phyloP scores from a whole-genome alignment of 1,140 invertebrate genomes.

The Drosophila parvula region DNA sequence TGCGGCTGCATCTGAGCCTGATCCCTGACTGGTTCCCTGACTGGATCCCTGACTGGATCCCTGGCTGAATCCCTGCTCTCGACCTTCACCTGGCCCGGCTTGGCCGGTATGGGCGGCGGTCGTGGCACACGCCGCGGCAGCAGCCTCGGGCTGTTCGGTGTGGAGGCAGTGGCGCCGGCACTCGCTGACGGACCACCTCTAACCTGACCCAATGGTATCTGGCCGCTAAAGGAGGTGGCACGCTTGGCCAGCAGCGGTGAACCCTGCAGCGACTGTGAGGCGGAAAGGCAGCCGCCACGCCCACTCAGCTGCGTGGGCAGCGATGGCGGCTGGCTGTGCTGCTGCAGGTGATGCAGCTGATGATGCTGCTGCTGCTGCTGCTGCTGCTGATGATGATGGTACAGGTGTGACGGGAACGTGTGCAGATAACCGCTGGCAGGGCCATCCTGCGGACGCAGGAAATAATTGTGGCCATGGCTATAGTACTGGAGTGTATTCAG shows the following conservation, averaged over 20 bases:
- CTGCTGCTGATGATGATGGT: conserved; percentile 58
- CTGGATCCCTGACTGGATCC: not conserved
- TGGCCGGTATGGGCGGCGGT: conserved; percentile 85
- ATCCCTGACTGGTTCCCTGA: not conserved
- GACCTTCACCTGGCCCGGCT: conserved; percentile 54
- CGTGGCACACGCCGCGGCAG: conserved; percentile 86
- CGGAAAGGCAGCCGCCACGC: conserved; percentile 30
- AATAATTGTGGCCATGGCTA: conserved; percentile 70
- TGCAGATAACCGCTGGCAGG: conserved; percentile 58
- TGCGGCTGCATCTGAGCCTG: not conserved
- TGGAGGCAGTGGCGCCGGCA: conserved; percentile 84
- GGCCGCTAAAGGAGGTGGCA: conserved; percentile 80
- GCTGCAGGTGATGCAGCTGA: conserved; percentile 40
- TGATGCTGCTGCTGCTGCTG: conserved; percentile 44
- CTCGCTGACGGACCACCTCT: conserved; percentile 13
- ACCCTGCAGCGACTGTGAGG: conserved; percentile 69
- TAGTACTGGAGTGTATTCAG: conserved; percentile 53
- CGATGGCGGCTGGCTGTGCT: conserved; percentile 61
- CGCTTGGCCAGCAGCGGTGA: conserved; percentile 78
- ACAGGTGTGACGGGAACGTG: conserved; percentile 70
- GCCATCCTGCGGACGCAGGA: conserved; percentile 68
- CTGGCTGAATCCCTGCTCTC: not conserved
- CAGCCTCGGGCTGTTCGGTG: conserved; percentile 88
- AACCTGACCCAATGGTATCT: conserved; percentile 60
- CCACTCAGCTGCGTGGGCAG: conserved; percentile 52